These are phyloP conservation scores for Gadopsis marmoratus DNA, from an alignment of 2,797 vertebrate species.

Conservation along the genomic window DNA sequence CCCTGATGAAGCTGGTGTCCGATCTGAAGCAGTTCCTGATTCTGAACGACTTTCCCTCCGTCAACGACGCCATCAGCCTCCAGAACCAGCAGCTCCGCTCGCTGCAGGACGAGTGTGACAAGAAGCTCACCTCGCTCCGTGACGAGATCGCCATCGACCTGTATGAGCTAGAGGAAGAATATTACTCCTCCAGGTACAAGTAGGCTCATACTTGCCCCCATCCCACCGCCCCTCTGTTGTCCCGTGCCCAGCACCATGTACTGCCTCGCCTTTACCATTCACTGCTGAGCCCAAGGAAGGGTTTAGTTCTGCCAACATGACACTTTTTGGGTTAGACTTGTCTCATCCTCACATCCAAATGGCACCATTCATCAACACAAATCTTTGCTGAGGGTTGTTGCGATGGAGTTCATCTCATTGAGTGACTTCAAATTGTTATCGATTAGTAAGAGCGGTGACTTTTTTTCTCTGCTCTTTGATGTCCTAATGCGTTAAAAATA, in stretches of 20 bases:
- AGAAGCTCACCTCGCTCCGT: slow-evolving; percentile 93
- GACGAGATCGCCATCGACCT: slow-evolving; percentile 98
- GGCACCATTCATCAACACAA: slow-evolving; percentile 41
- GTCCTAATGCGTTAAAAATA: slow-evolving; percentile 10
- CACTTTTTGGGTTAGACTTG: slow-evolving; percentile 20
- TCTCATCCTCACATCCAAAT: slow-evolving; percentile 29
- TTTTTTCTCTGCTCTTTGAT: slow-evolving; percentile 23
- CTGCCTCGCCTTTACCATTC: slow-evolving; percentile 56
- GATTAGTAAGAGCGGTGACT: slow-evolving; percentile 55
- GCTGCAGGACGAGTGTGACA: slow-evolving; percentile 97
- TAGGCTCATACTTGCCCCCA: slow-evolving; percentile 84
- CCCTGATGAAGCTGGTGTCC: slow-evolving; percentile 97
- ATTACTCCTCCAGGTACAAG: slow-evolving; percentile 99
- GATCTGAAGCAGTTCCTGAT: slow-evolving; percentile 99
- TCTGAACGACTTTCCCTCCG: slow-evolving; percentile 97
- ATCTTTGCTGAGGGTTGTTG: slow-evolving; percentile 26
- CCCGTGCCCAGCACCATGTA: slow-evolving; percentile 59
- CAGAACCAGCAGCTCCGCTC: slow-evolving; percentile 94
- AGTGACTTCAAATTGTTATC: slow-evolving; percentile 36
- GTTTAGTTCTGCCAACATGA: slow-evolving; percentile 34
- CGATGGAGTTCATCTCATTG: slow-evolving; percentile 35
- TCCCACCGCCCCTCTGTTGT: slow-evolving; percentile 56
- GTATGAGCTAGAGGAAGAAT: slow-evolving; percentile 99
- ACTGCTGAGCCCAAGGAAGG: slow-evolving; percentile 54
- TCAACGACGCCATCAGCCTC: slow-evolving; percentile 96